phyloP scores from a whole-genome alignment of 2,113 vertebrate genomes.

The Pungitius pungitius region DNA sequence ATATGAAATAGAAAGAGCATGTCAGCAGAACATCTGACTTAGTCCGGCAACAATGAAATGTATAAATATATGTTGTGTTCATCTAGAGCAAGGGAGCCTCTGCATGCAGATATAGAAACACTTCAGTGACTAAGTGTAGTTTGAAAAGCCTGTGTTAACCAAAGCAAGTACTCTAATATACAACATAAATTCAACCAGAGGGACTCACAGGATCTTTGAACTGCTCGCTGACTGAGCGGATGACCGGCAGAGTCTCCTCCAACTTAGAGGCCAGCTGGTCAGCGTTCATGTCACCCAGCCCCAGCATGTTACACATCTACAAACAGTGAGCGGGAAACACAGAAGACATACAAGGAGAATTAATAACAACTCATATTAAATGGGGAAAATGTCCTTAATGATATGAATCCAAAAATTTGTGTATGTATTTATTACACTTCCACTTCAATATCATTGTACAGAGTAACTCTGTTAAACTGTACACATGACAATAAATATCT shows the following conservation, averaged over 20 bases:
- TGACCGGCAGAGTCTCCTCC: constrained; percentile 92
- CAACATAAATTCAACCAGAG: neutral
- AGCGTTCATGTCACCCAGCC: constrained; percentile 94
- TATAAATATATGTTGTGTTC: neutral
- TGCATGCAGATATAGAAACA: neutral
- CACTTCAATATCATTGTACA: neutral
- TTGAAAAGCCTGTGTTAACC: neutral
- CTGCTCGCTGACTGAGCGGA: constrained; percentile 94
- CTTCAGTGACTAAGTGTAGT: neutral
- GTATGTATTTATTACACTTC: neutral
- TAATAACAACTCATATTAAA: neutral
- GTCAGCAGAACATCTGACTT: neutral
- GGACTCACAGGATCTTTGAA: constrained; percentile 92
- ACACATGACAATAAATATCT: too few relatives aligned
- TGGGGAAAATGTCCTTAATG: neutral
- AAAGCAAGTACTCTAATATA: neutral
- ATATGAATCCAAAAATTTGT: too few relatives aligned
- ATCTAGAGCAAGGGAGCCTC: neutral
- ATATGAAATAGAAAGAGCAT: neutral
- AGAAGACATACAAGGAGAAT: neutral
- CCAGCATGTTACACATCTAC: constrained; percentile 98
- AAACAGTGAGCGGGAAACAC: neutral
- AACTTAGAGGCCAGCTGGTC: constrained; percentile 94
- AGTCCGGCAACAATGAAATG: too few relatives aligned
- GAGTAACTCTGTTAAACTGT: too few relatives aligned